phyloP scores from a whole-genome alignment of 2,113 vertebrate genomes.

The Xiphophorus maculatus region DNA sequence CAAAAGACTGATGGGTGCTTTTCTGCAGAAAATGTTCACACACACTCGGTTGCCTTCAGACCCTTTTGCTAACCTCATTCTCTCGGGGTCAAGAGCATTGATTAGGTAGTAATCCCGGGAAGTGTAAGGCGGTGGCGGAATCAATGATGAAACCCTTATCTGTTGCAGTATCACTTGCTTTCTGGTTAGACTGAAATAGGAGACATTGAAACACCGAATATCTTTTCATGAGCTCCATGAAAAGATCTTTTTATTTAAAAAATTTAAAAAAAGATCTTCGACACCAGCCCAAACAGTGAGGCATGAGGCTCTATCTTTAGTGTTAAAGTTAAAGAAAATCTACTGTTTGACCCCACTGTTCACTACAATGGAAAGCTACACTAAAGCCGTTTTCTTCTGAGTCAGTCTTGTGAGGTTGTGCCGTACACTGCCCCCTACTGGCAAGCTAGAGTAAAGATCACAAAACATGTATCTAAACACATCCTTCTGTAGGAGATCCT shows the following conservation, averaged over 20 bases:
- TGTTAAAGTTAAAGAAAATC: background rate
- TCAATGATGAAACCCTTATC: slow-evolving; percentile 57
- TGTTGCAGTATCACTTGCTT: slow-evolving; percentile 35
- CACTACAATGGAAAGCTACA: background rate
- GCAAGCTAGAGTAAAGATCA: background rate
- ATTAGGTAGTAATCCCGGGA: slow-evolving; percentile 44
- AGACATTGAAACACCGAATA: slow-evolving; percentile 16
- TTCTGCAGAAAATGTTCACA: too few species aligned
- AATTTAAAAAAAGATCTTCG: too few species aligned
- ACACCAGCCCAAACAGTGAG: background rate
- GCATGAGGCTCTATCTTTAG: background rate
- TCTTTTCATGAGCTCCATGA: background rate
- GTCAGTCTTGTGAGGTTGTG: background rate
- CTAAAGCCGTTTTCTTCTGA: background rate
- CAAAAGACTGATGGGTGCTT: too few species aligned
- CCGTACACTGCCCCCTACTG: background rate
- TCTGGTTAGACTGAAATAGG: slow-evolving; percentile 39
- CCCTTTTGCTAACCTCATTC: slow-evolving; percentile 35
- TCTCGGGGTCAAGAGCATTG: slow-evolving; percentile 46
- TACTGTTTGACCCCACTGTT: background rate
- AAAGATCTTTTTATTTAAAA: too few species aligned
- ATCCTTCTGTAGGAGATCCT: too few species aligned
- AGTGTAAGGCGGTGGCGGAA: slow-evolving; percentile 17
- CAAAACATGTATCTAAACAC: background rate
- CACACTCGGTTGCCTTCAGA: slow-evolving; percentile 8